Percentiles rank a stretch among this genome's conserved stretches.
phyloP scores from a whole-genome alignment of 2,888 invertebrate species.

The Pyrochroa serraticornis region DNA sequence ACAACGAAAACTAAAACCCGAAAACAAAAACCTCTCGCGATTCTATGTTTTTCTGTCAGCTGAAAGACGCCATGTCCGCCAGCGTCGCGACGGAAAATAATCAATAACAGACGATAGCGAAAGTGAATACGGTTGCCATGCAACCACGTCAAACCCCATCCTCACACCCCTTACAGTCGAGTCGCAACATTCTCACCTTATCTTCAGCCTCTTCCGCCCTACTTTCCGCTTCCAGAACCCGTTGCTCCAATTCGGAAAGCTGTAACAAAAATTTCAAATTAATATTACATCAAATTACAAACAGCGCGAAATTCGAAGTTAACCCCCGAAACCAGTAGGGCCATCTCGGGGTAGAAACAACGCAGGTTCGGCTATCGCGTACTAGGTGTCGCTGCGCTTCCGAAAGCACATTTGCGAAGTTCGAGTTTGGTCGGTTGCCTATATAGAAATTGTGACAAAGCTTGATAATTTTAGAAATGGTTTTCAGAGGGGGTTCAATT shows the following conservation, averaged over 20 bases:
- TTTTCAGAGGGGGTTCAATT: no score
- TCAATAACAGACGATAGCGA: constrained; percentile 58
- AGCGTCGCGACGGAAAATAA: constrained; percentile 59
- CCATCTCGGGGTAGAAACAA: neutral
- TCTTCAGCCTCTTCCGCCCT: constrained; percentile 93
- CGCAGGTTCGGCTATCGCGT: constrained; percentile 10
- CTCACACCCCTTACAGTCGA: neutral
- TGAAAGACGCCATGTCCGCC: constrained; percentile 57
- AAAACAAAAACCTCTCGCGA: constrained; percentile 46
- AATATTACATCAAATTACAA: neutral
- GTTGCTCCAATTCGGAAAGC: constrained; percentile 93
- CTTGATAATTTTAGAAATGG: no score
- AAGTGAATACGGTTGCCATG: constrained; percentile 54
- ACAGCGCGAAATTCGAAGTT: constrained; percentile 3
- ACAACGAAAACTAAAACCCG: constrained; percentile 45
- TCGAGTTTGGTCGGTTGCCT: no score
- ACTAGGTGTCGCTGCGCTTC: constrained; percentile 18
- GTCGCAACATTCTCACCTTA: constrained; percentile 74
- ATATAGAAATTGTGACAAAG: no score
- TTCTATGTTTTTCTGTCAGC: constrained; percentile 55
- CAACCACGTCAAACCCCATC: constrained; percentile 42
- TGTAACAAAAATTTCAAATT: constrained; percentile 61
- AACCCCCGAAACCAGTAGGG: constrained; percentile 1
- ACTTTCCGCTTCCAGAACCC: constrained; percentile 90
- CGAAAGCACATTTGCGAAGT: neutral